A percentile compares a stretch with the other conserved stretches of the same genome.
Evolutionary conservation across 2,113 vertebrate genomes (phyloP).

Genomic region (Megalops atlanticus): DNA sequence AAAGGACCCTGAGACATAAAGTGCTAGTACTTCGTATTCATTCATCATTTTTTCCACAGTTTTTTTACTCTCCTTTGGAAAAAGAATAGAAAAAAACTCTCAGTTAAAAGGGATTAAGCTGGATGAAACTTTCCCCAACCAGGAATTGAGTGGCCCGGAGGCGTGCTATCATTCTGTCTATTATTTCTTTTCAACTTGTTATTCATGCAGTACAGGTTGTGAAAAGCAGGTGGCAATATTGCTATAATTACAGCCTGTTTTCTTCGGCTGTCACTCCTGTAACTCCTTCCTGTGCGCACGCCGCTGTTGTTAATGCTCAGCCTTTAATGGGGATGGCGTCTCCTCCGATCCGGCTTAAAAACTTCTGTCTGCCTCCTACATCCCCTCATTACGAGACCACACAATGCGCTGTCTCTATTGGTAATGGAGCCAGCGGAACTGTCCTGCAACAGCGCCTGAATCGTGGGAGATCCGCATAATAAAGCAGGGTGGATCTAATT

Average conservation of each 20-base stretch:
- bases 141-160: background rate
- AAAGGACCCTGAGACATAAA: conserved; percentile 39
- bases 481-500: conserved; percentile 60
- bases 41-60: conserved; percentile 45
- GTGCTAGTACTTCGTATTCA: conserved; percentile 42
- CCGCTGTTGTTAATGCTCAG: background rate
- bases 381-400: conserved; percentile 73
- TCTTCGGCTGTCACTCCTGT: background rate
- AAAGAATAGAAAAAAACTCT: background rate
- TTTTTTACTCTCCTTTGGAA: background rate
- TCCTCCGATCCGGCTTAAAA: conserved; percentile 58
- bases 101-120: background rate
- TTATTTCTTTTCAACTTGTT: background rate
- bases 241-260: conserved; percentile 1
- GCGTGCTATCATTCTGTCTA: too few species aligned
- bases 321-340: conserved; percentile 77
- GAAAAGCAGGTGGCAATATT: background rate
- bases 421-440: conserved; percentile 71
- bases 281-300: background rate
- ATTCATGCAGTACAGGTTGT: background rate
- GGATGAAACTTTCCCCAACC: background rate
- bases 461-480: conserved; percentile 49
- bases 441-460: conserved; percentile 58
- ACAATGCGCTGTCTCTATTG: conserved; percentile 71
- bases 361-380: conserved; percentile 74